These are phyloP conservation scores for Daubentonia madagascariensis DNA, from an alignment of 2,113 vertebrate genomes.

Conservation along the genomic window DNA sequence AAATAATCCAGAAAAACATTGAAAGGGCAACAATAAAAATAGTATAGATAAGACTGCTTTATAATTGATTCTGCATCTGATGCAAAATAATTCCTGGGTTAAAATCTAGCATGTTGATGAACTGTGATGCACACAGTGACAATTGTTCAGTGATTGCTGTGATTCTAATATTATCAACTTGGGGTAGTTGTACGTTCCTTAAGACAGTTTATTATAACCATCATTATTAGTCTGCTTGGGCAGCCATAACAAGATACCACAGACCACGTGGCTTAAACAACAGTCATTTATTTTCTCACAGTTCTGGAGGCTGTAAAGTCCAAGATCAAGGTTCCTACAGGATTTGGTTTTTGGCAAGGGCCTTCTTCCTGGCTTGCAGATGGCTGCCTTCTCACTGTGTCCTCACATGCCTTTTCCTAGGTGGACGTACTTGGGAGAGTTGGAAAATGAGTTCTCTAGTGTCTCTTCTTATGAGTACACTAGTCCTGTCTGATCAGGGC, in stretches of 20 bases:
- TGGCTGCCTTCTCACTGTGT: background rate
- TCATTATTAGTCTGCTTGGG: background rate
- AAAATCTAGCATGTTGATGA: constrained; percentile 13
- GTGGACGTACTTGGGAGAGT: background rate
- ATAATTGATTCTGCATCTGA: background rate
- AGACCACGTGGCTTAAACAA: background rate
- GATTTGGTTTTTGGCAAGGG: background rate
- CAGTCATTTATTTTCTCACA: background rate
- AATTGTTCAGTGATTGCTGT: background rate
- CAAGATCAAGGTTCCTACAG: background rate
- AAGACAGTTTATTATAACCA: background rate
- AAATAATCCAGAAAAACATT: background rate
- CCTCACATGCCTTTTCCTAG: background rate
- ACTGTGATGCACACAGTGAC: background rate
- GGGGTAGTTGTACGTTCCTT: background rate
- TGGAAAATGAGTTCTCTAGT: background rate
- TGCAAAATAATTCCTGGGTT: background rate
- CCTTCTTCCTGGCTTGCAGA: background rate
- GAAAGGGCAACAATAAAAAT: background rate
- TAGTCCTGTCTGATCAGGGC: background rate
- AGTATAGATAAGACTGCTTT: background rate
- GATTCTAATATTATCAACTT: background rate
- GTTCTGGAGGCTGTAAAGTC: background rate
- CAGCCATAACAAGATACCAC: background rate
- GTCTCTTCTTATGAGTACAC: background rate